These are phyloP conservation scores for Plagiodera versicolora DNA, from an alignment of 2,888 invertebrate genomes.

Conservation along the genomic window DNA sequence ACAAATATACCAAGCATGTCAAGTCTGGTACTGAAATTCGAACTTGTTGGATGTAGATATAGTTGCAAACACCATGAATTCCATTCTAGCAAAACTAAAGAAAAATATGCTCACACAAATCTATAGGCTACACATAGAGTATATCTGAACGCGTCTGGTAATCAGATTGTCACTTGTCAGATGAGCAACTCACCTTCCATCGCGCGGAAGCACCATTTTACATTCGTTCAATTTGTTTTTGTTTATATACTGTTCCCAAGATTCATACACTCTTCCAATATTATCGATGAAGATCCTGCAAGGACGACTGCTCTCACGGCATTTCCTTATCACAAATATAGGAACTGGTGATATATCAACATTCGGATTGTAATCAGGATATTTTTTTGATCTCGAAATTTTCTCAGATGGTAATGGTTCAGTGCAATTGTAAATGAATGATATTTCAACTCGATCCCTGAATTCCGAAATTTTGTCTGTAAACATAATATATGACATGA, in stretches of 20 bases:
- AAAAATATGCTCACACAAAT: too few relatives aligned
- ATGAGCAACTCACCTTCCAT: constrained; percentile 52
- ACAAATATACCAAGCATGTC: too few relatives aligned
- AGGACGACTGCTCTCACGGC: constrained; percentile 40
- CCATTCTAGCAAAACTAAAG: too few relatives aligned
- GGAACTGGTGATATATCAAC: constrained; percentile 46
- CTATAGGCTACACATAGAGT: too few relatives aligned
- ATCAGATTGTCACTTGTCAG: too few relatives aligned
- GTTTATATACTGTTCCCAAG: constrained; percentile 59
- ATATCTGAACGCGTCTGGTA: too few relatives aligned
- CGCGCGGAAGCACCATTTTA: constrained; percentile 59
- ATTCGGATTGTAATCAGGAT: constrained; percentile 42
- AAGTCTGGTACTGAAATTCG: too few relatives aligned
- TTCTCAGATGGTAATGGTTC: constrained; percentile 46
- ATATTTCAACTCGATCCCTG: constrained; percentile 39
- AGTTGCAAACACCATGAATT: too few relatives aligned
- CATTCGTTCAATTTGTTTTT: constrained; percentile 60
- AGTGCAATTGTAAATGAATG: constrained; percentile 42
- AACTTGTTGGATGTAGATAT: too few relatives aligned
- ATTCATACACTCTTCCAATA: constrained; percentile 56
- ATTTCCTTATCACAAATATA: constrained; percentile 49
- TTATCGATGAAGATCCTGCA: constrained; percentile 50
- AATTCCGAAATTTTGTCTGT: constrained; percentile 39
- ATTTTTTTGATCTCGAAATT: constrained; percentile 39
- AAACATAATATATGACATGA: constrained; percentile 17